Conservation (phyloP, 2,888 invertebrate species). For the Limnephilus auricula region DNA sequence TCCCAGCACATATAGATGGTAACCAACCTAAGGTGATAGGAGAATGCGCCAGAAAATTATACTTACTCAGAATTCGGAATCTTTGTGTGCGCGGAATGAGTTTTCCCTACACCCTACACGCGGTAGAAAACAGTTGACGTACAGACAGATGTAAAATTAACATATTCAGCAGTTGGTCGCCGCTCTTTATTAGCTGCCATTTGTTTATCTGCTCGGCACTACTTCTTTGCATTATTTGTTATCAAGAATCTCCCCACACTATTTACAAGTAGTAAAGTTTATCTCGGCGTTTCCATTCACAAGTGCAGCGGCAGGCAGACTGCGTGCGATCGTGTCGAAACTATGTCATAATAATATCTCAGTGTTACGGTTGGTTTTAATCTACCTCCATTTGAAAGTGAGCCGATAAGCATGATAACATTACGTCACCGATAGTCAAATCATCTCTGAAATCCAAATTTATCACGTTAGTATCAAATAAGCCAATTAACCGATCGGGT, state of each 20-base stretch:
- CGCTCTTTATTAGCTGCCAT: neutral
- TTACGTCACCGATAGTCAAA: conserved; percentile 2
- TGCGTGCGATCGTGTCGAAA: conserved; percentile 11
- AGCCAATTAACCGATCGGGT: conserved; percentile 18
- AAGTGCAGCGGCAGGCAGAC: neutral
- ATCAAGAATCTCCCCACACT: conserved; percentile 27
- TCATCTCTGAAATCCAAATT: conserved; percentile 25
- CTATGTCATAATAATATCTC: conserved; percentile 8
- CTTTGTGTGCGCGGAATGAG: neutral
- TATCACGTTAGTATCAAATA: neutral
- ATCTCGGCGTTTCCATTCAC: conserved; percentile 35
- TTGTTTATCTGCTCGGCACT: conserved; percentile 2
- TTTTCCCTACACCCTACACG: neutral
- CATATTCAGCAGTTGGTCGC: neutral
- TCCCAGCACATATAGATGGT: too few relatives aligned
- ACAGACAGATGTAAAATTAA: neutral
- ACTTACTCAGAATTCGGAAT: neutral
- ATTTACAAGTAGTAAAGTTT: neutral
- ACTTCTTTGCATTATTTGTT: conserved; percentile 46
- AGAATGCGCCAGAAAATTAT: too few relatives aligned
- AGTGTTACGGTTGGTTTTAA: neutral
- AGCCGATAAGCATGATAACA: conserved; percentile 23
- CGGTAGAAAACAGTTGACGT: neutral
- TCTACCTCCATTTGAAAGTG: neutral
- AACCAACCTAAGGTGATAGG: too few relatives aligned